A percentile compares a stretch with the other conserved stretches of the same genome.
Conservation (phyloP, 2,888 invertebrate species). For the Andrena praecox region DNA sequence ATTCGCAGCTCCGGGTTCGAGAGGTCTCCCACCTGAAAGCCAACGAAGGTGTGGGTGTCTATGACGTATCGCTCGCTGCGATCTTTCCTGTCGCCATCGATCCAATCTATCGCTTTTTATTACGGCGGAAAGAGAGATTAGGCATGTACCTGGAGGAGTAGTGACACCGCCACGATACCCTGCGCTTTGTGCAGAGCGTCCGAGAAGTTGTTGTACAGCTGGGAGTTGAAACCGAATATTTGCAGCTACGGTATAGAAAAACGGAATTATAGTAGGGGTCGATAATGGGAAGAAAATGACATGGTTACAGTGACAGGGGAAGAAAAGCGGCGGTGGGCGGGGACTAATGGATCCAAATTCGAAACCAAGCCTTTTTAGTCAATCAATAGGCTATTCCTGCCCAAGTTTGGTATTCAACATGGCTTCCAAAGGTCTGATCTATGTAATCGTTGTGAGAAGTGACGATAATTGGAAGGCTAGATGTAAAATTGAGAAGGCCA, state of each 20-base stretch:
- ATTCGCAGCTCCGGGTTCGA: constrained; percentile 96
- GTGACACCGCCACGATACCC: constrained; percentile 97
- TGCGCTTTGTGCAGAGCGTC: constrained; percentile 97
- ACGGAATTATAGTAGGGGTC: constrained; percentile 28
- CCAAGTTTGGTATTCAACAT: no score
- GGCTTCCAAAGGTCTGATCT: no score
- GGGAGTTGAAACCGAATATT: constrained; percentile 99
- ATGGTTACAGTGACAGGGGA: background rate
- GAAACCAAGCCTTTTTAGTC: background rate
- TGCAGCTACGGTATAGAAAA: constrained; percentile 91
- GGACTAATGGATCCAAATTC: background rate
- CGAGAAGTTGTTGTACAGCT: constrained; percentile 98
- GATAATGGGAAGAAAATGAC: background rate
- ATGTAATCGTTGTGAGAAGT: no score
- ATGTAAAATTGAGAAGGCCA: no score
- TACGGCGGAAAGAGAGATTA: constrained; percentile 52
- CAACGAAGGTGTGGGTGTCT: constrained; percentile 53
- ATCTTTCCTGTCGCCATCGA: constrained; percentile 62
- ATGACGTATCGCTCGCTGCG: constrained; percentile 69
- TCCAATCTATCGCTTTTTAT: constrained; percentile 29
- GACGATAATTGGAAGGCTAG: no score
- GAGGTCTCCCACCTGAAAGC: constrained; percentile 94
- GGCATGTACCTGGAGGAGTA: constrained; percentile 94
- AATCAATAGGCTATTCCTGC: no score
- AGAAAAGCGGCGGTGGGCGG: background rate